These are phyloP conservation scores for Drosophila lacertosa DNA, from an alignment of 1,140 invertebrate genomes.

Conservation along the genomic window DNA sequence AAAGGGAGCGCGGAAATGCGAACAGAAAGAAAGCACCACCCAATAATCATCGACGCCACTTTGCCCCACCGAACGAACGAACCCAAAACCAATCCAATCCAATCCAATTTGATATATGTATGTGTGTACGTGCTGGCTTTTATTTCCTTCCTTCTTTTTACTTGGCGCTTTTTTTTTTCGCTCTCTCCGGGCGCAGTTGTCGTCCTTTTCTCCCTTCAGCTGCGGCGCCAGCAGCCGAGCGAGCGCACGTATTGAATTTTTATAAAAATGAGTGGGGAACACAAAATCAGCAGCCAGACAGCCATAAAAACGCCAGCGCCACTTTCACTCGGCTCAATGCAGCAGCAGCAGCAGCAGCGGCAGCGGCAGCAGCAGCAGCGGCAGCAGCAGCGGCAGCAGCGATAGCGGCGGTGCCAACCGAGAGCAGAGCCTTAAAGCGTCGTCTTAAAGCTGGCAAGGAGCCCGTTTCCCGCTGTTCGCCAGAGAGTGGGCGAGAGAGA, in stretches of 20 bases:
- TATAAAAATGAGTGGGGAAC: conserved; percentile 63
- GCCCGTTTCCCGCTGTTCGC: conserved; percentile 10
- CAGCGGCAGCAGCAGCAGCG: background rate
- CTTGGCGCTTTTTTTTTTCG: conserved; percentile 23
- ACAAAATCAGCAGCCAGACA: conserved; percentile 44
- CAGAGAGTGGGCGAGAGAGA: background rate
- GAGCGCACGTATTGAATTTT: conserved; percentile 45
- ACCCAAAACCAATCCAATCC: conserved; percentile 72
- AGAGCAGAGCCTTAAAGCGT: conserved; percentile 41
- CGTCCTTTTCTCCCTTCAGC: conserved; percentile 67
- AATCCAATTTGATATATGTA: conserved; percentile 77
- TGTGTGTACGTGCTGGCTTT: conserved; percentile 29
- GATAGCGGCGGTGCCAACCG: conserved; percentile 11
- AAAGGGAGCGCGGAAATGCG: background rate
- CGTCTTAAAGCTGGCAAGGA: conserved; percentile 40
- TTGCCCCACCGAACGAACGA: conserved; percentile 49
- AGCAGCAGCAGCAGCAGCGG: conserved; percentile 42
- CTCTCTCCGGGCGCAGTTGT: conserved; percentile 38
- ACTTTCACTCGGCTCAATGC: conserved; percentile 75
- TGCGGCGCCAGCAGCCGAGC: conserved; percentile 31
- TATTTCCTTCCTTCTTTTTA: conserved; percentile 12
- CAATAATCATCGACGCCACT: conserved; percentile 53
- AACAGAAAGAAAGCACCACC: conserved; percentile 22
- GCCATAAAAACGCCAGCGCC: conserved; percentile 57
- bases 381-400: background rate